Base-by-base conservation (phyloP, 2,888 invertebrate genomes). In the Parnassius apollo region DNA sequence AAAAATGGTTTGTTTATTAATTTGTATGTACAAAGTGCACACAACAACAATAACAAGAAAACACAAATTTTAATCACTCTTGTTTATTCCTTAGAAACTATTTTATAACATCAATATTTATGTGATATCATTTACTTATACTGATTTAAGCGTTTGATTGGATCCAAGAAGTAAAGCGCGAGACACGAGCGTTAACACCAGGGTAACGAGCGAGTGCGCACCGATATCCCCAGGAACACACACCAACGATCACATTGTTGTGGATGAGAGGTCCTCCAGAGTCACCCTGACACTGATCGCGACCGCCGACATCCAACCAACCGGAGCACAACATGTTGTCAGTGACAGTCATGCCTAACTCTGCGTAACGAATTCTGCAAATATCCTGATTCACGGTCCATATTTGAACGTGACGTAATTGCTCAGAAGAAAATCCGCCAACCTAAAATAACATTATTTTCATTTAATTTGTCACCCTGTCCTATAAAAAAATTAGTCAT, bases 191-290 rank as follows among this genome's bases (percentile, higher is more conserved):
- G 62, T 81, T 81, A 46, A 83, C 78, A 4, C 82, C 78, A 35
- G 83, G 83, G 57, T 68, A 81, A 1, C 65, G 63, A 0, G 79
- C 53, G 0, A 62, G 59, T n/a, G 71, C 82, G 44, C 83, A 83
- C 1, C 65, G 61, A 2, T 69, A n/a, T 1, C 83, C 77, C 72
- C 75, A 83, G 7, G 83, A 83, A 64, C 73, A 71, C 22, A 82
- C 64, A 4, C 83, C 83, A 9, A 82, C 75, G 25, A 80, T 65
- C 8, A 81, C 65, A 22, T 68, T 64, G 49, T 77, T 76, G 67
- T 82, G 82, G 66, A 77, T 75, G 45, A 83, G 77, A 9, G 83
- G 83, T 42, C 82, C 78, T 0, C 84, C 84, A 11, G 79, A 77
- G 70, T 82, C 81, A 59, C 57, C 58, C 18, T 51, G 52, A 45